Conservation (phyloP, 1,140 invertebrate genomes). For the Papilio polytes region DNA sequence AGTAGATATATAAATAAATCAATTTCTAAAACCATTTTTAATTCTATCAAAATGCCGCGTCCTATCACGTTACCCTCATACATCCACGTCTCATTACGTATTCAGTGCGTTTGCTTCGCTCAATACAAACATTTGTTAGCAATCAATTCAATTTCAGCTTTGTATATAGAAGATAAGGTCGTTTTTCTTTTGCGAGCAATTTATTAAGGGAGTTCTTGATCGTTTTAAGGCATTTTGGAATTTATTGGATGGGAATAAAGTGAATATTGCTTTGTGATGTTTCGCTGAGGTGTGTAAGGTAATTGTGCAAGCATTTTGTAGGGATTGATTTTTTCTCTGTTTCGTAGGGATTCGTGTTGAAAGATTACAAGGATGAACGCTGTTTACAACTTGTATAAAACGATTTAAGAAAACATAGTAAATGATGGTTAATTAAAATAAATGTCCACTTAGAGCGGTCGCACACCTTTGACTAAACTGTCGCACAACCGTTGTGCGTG, state of each 20-base stretch:
- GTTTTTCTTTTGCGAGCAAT: constrained; percentile 27
- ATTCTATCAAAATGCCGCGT: constrained; percentile 27
- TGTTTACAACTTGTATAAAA: constrained; percentile 2
- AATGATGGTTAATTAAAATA: not conserved
- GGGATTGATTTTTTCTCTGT: constrained; percentile 34
- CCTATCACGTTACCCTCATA: constrained; percentile 34
- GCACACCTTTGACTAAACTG: no score
- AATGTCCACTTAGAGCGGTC: no score
- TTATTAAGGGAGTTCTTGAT: constrained; percentile 1
- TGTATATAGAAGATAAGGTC: not conserved
- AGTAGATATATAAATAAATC: not conserved
- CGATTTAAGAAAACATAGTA: not conserved
- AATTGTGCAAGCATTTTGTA: constrained; percentile 40
- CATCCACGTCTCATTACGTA: constrained; percentile 46
- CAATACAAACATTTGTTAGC: constrained; percentile 36
- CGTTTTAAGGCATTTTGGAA: not conserved
- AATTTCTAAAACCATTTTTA: not conserved
- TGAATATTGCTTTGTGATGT: constrained; percentile 10
- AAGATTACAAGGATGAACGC: constrained; percentile 23
- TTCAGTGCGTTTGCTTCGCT: constrained; percentile 45
- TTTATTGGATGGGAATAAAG: not conserved
- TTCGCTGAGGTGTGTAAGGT: constrained; percentile 35
- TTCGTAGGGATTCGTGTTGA: constrained; percentile 7
- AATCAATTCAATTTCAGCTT: constrained; percentile 20
- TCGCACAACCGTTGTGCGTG: no score